A percentile compares a stretch with the other conserved stretches of the same genome.
phyloP scores from a whole-genome alignment of 2,888 invertebrate species.

The Calameuta pallipes region DNA sequence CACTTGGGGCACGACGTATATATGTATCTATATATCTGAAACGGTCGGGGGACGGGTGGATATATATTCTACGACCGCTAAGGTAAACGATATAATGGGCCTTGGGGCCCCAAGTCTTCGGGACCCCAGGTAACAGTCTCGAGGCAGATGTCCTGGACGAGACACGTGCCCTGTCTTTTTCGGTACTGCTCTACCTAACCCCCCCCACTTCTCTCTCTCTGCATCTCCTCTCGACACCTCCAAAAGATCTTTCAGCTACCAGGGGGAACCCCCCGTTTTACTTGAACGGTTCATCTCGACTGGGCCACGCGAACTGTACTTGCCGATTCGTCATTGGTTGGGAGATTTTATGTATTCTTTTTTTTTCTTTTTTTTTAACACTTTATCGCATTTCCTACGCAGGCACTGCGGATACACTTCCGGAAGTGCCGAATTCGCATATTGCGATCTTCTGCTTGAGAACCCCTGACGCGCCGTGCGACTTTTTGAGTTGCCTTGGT shows the following conservation, averaged over 20 bases:
- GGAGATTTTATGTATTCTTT: background rate
- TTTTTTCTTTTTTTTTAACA: background rate
- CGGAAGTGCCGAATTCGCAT: background rate
- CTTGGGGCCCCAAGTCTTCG: background rate
- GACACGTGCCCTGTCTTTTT: conserved; percentile 49
- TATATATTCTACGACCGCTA: conserved; percentile 28
- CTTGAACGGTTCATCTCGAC: background rate
- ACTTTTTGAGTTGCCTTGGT: conserved; percentile 64
- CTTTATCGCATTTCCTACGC: background rate
- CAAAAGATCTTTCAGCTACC: background rate
- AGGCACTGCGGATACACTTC: background rate
- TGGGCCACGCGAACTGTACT: background rate
- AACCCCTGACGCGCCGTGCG: conserved; percentile 61
- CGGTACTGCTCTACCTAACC: conserved; percentile 13
- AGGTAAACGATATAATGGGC: conserved; percentile 30
- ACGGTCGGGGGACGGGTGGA: background rate
- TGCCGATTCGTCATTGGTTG: background rate
- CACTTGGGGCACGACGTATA: background rate
- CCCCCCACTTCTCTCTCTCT: conserved; percentile 17
- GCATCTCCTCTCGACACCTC: conserved; percentile 21
- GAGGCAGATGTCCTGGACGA: conserved; percentile 38
- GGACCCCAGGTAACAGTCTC: conserved; percentile 44
- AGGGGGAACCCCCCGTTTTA: background rate
- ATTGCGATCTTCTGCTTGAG: conserved; percentile 42
- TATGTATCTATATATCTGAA: too few relatives aligned